Conservation (phyloP, 2,888 invertebrate genomes). For the Cephus pygmeus region DNA sequence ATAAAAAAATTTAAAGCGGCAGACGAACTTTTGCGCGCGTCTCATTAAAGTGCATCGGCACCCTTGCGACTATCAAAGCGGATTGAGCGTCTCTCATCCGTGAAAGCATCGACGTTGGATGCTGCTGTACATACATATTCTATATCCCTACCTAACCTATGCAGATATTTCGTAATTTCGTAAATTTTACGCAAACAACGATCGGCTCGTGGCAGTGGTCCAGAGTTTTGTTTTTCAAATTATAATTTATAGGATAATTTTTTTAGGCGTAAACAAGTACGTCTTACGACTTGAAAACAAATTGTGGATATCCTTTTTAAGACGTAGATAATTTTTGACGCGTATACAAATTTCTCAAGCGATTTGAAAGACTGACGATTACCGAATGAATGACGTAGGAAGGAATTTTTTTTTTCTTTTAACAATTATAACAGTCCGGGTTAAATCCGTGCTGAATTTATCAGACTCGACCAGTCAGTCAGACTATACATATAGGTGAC, state of each 20-base stretch:
- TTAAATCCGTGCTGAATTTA: constrained; percentile 39
- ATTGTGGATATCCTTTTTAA: not conserved
- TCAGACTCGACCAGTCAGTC: constrained; percentile 37
- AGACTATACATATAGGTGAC: not conserved
- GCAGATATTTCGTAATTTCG: not conserved
- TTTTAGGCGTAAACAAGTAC: constrained; percentile 38
- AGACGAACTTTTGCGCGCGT: not conserved
- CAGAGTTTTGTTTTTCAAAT: not conserved
- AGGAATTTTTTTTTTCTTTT: not conserved
- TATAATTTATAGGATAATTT: constrained; percentile 31
- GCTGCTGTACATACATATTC: not conserved
- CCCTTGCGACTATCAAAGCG: not conserved
- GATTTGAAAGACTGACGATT: not conserved
- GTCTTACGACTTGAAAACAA: not conserved
- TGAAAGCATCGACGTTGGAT: not conserved
- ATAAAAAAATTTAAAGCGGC: not conserved
- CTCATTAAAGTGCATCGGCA: not conserved
- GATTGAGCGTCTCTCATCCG: not conserved
- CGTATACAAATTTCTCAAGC: not conserved
- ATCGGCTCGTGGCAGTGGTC: not conserved
- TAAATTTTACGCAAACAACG: not conserved
- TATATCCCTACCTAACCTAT: not conserved
- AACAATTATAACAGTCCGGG: constrained; percentile 33
- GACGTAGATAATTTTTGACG: not conserved
- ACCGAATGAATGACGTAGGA: not conserved